Evolutionary conservation across 2,113 vertebrate genomes (phyloP), one percentile per base, ranked within the genome.

Genomic region (Serinus canaria): DNA sequence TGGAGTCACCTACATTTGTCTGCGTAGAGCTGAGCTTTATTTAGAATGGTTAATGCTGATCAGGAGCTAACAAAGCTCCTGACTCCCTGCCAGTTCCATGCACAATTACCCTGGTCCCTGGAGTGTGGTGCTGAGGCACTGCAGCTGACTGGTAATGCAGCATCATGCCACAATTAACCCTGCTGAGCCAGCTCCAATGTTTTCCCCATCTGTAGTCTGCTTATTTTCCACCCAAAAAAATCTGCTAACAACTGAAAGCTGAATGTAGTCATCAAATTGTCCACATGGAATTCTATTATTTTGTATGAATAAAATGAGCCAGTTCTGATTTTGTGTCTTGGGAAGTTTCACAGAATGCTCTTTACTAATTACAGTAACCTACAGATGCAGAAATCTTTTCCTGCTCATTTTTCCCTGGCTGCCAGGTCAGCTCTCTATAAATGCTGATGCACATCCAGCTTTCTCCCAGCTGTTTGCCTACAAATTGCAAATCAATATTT

Each of bases 91-190:
- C 90, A 96, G 88, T 55, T 92, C 88, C 79, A 63, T 62, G 90
- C 90, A 90, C 88, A 90, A 93, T 95, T 96, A 90, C 72, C 89
- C 62, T 6, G 6, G 75, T 93, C 95, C 70, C 92, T 93, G 85
- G 90, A 83, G 95, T 58, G 78, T 27, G 41, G 58, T 92, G 95
- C 92, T 90, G 90, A 93, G 92, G 95, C 82, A 66, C 70, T 94
- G 95, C 92, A 92, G 92, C 92, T 94, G 90, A 90, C 90, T 72
- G 9, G 90, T 85, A 91, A 86, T 88, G 94, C 94, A 96, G 85
- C 95, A 92, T 94, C 95, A 83, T 69, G 90, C 92, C 94, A 92
- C 70, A 96, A 96, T 96, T 96, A 94, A 95, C 95, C 90, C 85
- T 96, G 95, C 95, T 96, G 96, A 96, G 90, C 90, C 92, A 96